Evolutionary conservation across 64 coral and sea anemone species (phyloP), one percentile per base, ranked within the genome.

Genomic region (Pocillopora verrucosa): DNA sequence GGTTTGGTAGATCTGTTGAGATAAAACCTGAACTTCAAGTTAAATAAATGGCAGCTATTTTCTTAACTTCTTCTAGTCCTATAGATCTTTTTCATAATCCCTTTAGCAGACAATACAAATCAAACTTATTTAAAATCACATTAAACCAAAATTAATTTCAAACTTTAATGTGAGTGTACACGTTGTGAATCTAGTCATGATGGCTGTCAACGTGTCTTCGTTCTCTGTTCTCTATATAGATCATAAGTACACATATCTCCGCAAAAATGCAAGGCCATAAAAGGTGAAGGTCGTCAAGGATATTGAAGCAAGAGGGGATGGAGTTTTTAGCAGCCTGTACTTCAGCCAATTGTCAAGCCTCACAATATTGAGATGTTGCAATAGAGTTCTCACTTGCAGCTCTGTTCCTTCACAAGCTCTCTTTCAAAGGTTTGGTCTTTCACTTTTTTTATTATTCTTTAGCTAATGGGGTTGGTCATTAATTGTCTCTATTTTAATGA

Each of bases 341-440:
- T 72, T 72, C 22, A 25, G 38, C 9, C 22, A 70, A n/a, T n/a
- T 20, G 25, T 85, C 37, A 56, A 26, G 36, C 20, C 58, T 85
- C 22, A 16, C 25, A 72, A 72, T 85, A 72, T 72, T 58, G 61
- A 2, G 4, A 69, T 19, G 16, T 56, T 16, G 13, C 65, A 34
- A 12, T 37, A 56, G 35, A 41, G 17, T 19, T 16, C 37, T 19
- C 17, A 57, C 19, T 65, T 72, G 13, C n/a, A 11, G 14, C 41
- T 16, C 41, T n/a, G 67, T 85, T 24, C 45, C 26, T 41, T 72
- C 61, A 67, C 10, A 36, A 69, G 36, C 56, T 24, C 57, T 22
- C 10, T 36, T 6, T 67, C 36, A 16, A 20, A 85, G 82, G 82
- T 85, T 85, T 85, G 82, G 56, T 56, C 45, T 36, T 51, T 69